A percentile compares a stretch with the other conserved stretches of the same genome.
These are phyloP conservation scores for Melolontha melolontha DNA, from an alignment of 2,888 invertebrate species.

Conservation along the genomic window DNA sequence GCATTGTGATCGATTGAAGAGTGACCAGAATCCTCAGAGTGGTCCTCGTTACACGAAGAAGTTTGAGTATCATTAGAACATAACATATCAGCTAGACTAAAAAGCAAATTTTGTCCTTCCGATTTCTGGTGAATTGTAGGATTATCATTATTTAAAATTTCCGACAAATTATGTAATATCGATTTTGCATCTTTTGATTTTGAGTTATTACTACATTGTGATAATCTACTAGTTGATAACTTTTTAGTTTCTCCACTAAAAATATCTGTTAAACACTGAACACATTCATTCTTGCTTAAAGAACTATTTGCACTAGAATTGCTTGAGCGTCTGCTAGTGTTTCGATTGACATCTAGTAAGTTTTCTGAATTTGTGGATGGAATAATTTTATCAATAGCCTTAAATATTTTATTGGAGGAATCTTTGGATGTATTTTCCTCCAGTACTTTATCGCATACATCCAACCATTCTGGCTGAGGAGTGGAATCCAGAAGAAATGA, in stretches of 20 bases:
- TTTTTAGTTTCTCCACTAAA: slow-evolving; percentile 22
- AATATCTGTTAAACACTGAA: slow-evolving; percentile 42
- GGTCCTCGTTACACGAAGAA: slow-evolving; percentile 22
- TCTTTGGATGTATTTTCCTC: slow-evolving; percentile 9
- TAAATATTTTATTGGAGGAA: slow-evolving; percentile 45
- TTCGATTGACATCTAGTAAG: neutral
- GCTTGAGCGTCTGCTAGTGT: slow-evolving; percentile 19
- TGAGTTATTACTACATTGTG: slow-evolving; percentile 36
- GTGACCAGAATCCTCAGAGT: slow-evolving; percentile 47
- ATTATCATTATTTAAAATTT: slow-evolving; percentile 46
- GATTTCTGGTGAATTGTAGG: slow-evolving; percentile 44
- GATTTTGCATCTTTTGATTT: slow-evolving; percentile 47
- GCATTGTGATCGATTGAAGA: slow-evolving; percentile 46
- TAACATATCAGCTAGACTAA: slow-evolving; percentile 48
- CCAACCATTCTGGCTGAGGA: slow-evolving; percentile 45
- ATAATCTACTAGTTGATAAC: slow-evolving; percentile 29
- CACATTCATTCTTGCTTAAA: slow-evolving; percentile 20
- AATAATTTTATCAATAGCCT: slow-evolving; percentile 46
- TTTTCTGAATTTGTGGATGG: slow-evolving; percentile 30
- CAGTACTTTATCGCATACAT: slow-evolving; percentile 37
- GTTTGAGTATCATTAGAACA: slow-evolving; percentile 38
- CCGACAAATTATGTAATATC: slow-evolving; percentile 48
- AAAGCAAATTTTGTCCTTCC: slow-evolving; percentile 48
- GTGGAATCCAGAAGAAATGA: slow-evolving; percentile 43
- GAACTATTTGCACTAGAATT: slow-evolving; percentile 21